Evolutionary conservation across 2,888 invertebrate species (phyloP).

Genomic region (Lithophane semibrunnea): DNA sequence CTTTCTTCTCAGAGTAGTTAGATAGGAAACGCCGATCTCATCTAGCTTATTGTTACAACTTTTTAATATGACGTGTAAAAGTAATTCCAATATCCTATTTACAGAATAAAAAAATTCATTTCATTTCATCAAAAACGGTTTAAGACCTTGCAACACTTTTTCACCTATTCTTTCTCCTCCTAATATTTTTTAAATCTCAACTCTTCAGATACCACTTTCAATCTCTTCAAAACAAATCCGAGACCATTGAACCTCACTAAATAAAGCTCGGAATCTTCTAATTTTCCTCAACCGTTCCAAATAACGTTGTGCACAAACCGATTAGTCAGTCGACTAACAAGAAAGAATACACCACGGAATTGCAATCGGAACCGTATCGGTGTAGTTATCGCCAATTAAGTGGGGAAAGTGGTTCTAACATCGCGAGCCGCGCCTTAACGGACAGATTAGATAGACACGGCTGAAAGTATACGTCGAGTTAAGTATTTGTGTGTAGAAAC

Average conservation of each 20-base stretch:
- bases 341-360: constrained; percentile 70
- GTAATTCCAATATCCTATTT: too few species aligned
- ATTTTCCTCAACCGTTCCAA: constrained; percentile 54
- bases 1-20: too few species aligned
- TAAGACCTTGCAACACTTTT: not conserved
- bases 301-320: constrained; percentile 48
- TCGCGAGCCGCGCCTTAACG: constrained; percentile 46
- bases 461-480: constrained; percentile 31
- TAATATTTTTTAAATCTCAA: not conserved
- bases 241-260: constrained; percentile 27
- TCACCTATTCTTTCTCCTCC: too few species aligned
- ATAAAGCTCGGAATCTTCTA: constrained; percentile 33
- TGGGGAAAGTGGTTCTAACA: constrained; percentile 62
- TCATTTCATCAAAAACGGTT: not conserved
- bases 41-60: too few species aligned
- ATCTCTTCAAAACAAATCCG: constrained; percentile 6
- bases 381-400: constrained; percentile 78
- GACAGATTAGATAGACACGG: constrained; percentile 54
- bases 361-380: constrained; percentile 72
- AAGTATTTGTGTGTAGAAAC: constrained; percentile 36
- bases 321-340: constrained; percentile 68
- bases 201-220: constrained; percentile 3
- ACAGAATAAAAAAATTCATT: too few species aligned
- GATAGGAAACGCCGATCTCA: too few species aligned
- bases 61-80: too few species aligned